A percentile compares a stretch with the other conserved stretches of the same genome.
Conservation (phyloP, 2,113 vertebrate genomes). For the human (Homo sapiens) region GRCh38 chr3:124970501-124971000, state of each 20-base stretch:
- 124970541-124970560: constrained; percentile 37
- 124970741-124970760: constrained; percentile 93
- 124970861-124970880: neutral
- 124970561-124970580: constrained; percentile 7
- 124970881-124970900: neutral
- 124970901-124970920: neutral
- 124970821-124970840: constrained; percentile 42
- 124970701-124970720: constrained; percentile 98
- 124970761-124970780: constrained; percentile 96
- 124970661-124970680: constrained; percentile 95
- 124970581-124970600: neutral
- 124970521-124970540: constrained; percentile 39
- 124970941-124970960: neutral
- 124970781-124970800: constrained; percentile 89
- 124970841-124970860: constrained; percentile 29
- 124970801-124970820: constrained; percentile 81
- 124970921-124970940: neutral
- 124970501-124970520: constrained; percentile 16
- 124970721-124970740: constrained; percentile 96
- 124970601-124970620: neutral
- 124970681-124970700: constrained; percentile 97
- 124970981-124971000: neutral
- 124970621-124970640: neutral
- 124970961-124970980: neutral
- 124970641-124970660: constrained; percentile 90